Evolutionary conservation across 2,888 invertebrate genomes (phyloP).

Genomic region (Leptinotarsa peninsularis): DNA sequence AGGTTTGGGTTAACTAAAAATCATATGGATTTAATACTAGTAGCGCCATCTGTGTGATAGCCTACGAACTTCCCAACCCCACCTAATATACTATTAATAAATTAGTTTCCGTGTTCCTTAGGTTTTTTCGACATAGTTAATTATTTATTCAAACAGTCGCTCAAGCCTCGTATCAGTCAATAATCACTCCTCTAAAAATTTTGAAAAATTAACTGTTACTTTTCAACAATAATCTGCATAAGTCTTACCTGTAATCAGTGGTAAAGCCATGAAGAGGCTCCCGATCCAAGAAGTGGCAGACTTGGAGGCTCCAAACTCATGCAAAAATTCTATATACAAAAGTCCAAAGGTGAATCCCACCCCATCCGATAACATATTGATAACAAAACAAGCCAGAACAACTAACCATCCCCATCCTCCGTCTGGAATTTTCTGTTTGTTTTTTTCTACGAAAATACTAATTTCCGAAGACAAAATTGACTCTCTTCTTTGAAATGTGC

Average conservation of each 20-base stretch:
- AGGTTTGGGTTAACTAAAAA: no score
- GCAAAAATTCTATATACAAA: conserved; percentile 86
- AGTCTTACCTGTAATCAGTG: conserved; percentile 68
- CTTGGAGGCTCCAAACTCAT: conserved; percentile 50
- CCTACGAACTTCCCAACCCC: no score
- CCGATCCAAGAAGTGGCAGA: conserved; percentile 79
- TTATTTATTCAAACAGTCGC: no score
- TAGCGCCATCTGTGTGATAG: no score
- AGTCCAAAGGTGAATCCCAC: conserved; percentile 94
- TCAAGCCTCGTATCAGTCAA: no score
- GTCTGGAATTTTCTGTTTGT: conserved; percentile 76
- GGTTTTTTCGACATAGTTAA: no score
- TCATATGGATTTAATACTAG: no score
- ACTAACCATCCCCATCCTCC: conserved; percentile 93
- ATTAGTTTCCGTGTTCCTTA: no score
- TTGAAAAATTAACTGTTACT: no score
- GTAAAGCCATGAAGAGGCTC: conserved; percentile 68
- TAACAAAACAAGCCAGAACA: conserved; percentile 84
- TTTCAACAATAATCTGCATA: background rate
- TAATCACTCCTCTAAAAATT: no score
- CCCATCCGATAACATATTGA: conserved; percentile 93
- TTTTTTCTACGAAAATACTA: conserved; percentile 46
- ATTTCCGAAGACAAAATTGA: conserved; percentile 49
- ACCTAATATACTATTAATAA: no score
- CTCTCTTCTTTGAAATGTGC: conserved; percentile 45